These are phyloP conservation scores for Calyptomena viridis DNA, from an alignment of 2,113 vertebrate genomes.

Conservation along the genomic window DNA sequence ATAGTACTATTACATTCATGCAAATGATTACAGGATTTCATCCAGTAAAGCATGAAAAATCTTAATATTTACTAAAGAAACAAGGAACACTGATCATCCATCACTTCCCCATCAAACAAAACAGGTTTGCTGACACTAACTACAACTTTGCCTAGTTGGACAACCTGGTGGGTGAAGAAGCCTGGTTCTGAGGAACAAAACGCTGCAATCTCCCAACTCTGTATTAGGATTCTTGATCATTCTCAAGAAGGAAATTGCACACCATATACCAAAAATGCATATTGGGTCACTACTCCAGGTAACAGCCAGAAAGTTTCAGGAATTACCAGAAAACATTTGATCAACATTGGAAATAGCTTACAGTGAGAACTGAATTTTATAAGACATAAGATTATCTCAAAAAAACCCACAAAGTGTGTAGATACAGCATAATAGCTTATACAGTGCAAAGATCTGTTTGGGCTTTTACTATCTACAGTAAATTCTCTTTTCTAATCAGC, in stretches of 20 bases:
- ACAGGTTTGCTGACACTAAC: neutral
- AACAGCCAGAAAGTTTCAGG: neutral
- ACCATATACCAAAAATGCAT: neutral
- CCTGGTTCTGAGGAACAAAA: neutral
- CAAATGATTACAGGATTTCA: neutral
- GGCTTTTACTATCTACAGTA: neutral
- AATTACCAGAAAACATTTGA: neutral
- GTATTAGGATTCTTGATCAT: neutral
- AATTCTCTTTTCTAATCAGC: neutral
- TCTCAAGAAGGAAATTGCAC: neutral
- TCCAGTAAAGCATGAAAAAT: neutral
- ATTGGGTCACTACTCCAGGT: neutral
- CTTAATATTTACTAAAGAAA: neutral
- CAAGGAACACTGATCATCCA: neutral
- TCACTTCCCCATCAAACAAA: neutral
- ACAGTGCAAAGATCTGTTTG: neutral
- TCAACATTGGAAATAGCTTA: neutral
- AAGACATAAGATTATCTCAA: neutral
- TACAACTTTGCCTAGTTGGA: neutral
- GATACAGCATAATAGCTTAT: neutral
- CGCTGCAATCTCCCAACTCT: neutral
- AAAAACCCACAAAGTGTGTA: neutral
- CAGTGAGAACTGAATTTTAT: neutral
- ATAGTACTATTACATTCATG: neutral
- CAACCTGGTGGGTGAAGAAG: neutral